Conservation (phyloP, 2,797 vertebrate genomes). For the Okamejei kenojei region DNA sequence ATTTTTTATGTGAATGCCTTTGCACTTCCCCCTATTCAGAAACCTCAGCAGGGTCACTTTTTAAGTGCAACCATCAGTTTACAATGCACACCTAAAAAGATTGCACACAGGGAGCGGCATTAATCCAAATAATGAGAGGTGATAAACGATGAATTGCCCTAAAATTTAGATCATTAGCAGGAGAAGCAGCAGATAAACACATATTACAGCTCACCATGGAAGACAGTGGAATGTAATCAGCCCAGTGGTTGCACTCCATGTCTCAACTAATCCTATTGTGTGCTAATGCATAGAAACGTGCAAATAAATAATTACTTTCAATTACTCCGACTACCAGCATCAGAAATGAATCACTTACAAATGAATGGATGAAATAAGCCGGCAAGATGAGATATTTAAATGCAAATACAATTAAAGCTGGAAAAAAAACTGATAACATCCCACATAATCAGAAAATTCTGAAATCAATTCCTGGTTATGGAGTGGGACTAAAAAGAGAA, state of each 20-base stretch:
- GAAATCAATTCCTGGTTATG: neutral
- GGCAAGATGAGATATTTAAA: neutral
- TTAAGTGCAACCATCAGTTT: neutral
- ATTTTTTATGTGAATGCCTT: neutral
- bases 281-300: neutral
- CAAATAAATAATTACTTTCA: conserved; percentile 10
- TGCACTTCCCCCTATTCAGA: neutral
- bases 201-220: neutral
- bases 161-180: neutral
- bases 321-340: neutral
- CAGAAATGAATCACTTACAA: neutral
- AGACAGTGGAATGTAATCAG: conserved; percentile 1
- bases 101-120: neutral
- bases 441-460: neutral
- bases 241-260: neutral
- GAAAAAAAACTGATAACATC: neutral
- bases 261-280: neutral
- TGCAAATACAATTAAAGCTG: neutral
- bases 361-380: neutral
- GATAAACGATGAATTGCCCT: neutral
- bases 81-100: neutral
- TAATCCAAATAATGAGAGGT: neutral
- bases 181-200: neutral
- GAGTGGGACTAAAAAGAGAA: neutral
- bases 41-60: neutral